Evolutionary conservation across 2,888 invertebrate genomes (phyloP).

Genomic region (Chrysolina haemoptera): DNA sequence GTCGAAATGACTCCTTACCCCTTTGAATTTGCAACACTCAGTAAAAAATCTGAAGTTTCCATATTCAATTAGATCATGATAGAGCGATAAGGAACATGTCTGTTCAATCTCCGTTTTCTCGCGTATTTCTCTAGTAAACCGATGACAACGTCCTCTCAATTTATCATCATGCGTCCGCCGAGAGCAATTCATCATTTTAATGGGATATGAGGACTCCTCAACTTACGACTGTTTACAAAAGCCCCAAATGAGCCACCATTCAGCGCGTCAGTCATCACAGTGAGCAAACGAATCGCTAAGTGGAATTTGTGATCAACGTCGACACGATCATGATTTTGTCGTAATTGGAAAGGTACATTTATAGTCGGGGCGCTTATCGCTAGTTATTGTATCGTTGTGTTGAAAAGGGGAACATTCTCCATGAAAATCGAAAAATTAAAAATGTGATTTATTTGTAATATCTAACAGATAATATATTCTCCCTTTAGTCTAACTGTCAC

Average conservation of each 20-base stretch:
- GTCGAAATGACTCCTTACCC: no score
- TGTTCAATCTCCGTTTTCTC: background rate
- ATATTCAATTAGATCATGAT: constrained; percentile 8
- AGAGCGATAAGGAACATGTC: constrained; percentile 4
- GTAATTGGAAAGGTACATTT: constrained; percentile 9
- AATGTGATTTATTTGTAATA: no score
- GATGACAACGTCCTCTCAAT: constrained; percentile 10
- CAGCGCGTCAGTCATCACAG: constrained; percentile 2
- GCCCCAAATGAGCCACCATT: constrained; percentile 19
- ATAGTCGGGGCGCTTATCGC: no score
- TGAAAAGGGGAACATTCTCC: no score
- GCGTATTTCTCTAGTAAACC: background rate
- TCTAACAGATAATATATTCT: no score
- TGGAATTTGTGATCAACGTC: constrained; percentile 20
- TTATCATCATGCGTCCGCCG: constrained; percentile 18
- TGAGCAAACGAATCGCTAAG: constrained; percentile 16
- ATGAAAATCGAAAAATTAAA: no score
- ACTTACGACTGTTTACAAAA: constrained; percentile 21
- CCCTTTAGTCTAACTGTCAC: no score
- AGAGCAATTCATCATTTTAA: constrained; percentile 15
- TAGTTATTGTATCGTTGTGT: no score
- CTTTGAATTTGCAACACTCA: background rate
- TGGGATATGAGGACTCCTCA: constrained; percentile 11
- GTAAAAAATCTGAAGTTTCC: background rate
- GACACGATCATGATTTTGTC: constrained; percentile 6